A percentile compares a stretch with the other conserved stretches of the same genome.
Conservation (phyloP, 2,113 vertebrate species). For the Ursus arctos region DNA sequence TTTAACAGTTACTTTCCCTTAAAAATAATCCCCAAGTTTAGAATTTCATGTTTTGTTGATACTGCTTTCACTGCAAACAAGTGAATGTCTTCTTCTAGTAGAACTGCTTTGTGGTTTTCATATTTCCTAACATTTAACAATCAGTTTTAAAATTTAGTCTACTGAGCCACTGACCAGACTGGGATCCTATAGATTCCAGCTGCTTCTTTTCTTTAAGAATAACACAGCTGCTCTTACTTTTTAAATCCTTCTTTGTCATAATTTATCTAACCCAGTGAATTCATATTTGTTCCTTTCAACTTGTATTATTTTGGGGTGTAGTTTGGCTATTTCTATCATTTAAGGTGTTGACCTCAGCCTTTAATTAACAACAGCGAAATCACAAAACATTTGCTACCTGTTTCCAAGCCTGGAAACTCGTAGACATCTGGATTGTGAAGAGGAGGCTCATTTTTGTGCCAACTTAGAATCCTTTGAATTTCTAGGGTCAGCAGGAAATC, state of each 20-base stretch:
- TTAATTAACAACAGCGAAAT: constrained; percentile 75
- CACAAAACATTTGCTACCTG: constrained; percentile 71
- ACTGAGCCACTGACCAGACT: constrained; percentile 57
- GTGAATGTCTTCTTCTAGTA: not conserved
- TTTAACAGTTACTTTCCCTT: not conserved
- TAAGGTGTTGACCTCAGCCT: constrained; percentile 54
- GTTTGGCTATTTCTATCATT: constrained; percentile 51
- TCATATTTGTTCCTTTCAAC: constrained; percentile 63
- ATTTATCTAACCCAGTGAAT: constrained; percentile 68
- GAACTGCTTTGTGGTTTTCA: not conserved
- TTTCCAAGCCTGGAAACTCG: constrained; percentile 64
- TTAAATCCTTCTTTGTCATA: constrained; percentile 55
- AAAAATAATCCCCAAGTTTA: constrained; percentile 46
- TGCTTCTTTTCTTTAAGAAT: constrained; percentile 75
- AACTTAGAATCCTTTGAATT: constrained; percentile 71
- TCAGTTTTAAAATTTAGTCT: constrained; percentile 72
- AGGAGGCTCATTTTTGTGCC: constrained; percentile 50
- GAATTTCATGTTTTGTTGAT: not conserved
- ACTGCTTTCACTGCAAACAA: constrained; percentile 16
- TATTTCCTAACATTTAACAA: constrained; percentile 65
- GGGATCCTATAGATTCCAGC: constrained; percentile 73
- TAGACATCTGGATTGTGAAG: constrained; percentile 59
- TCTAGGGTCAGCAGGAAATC: constrained; percentile 78
- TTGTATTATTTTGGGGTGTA: constrained; percentile 51
- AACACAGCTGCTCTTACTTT: constrained; percentile 78